Base-by-base conservation (phyloP, 2,797 vertebrate species). In the Leptoclinus maculatus region DNA sequence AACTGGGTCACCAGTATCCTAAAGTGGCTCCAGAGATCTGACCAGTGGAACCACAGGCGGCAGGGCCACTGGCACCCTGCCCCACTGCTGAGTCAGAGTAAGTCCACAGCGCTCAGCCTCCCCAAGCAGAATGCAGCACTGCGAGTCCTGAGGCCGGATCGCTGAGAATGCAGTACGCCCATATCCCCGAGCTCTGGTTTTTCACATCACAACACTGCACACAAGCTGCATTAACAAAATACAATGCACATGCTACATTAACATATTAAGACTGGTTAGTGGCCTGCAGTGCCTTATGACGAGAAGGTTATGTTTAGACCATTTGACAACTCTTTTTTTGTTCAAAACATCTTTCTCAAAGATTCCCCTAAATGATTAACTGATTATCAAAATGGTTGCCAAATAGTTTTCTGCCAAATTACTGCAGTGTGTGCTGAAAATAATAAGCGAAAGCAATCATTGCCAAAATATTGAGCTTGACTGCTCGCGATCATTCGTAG, bases 61-160 rank as follows among this genome's bases (percentile, higher is more conserved):
- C 88, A 79, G 81, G 81, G 86, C 81, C 79, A 80, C 88, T 93
- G 91, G 94, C 91, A 86, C 47, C 27, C 65, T 90, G 92, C 92
- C 92, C 76, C 23, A n/a, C 69, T 93, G 94, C 94, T 91, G 93
- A 94, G 89, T 94, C 91, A 94, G 93, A 87, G 90, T 82, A 75
- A 88, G 87, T 86, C 86, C 83, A 80, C 76, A 86, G 84, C 39
- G 66, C 82, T 88, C 78, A 80, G 71, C 77, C 71, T 76, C 71
- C 78, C 64, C n/a, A 21, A 82, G 86, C 83, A 89, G 83, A 93
- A 91, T 90, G 88, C 91, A 93, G 87, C 89, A 88, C 84, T 66
- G 78, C 23, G 47, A 84, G 88, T 83, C 84, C 74, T 53, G 71
- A 75, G 85, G 83, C 70, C 90, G 88, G 87, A 90, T 74, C 54